Conservation (phyloP, 2,888 invertebrate genomes). For the Acanthosoma haemorrhoidale region DNA sequence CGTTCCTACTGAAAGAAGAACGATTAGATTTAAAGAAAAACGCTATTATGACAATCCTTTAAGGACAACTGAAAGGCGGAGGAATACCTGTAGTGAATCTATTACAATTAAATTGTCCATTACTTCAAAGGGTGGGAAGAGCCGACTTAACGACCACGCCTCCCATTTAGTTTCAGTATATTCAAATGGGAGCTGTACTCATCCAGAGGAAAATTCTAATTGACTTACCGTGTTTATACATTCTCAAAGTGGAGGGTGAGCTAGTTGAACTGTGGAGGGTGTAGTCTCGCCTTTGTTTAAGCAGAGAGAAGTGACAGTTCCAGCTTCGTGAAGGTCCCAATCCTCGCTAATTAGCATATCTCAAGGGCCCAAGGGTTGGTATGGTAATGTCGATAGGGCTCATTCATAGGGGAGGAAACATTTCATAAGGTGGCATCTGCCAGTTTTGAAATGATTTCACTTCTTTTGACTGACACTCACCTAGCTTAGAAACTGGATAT, state of each 20-base stretch:
- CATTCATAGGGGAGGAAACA: too few relatives aligned
- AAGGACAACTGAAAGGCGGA: too few relatives aligned
- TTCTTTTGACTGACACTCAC: too few relatives aligned
- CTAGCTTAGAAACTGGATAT: too few relatives aligned
- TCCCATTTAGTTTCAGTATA: background rate
- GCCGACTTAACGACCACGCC: background rate
- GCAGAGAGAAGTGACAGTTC: background rate
- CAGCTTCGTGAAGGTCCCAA: background rate
- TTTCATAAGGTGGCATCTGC: too few relatives aligned
- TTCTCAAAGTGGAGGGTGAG: background rate
- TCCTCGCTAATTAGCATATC: background rate
- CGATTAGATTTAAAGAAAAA: too few relatives aligned
- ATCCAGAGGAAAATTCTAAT: background rate
- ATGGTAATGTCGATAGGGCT: too few relatives aligned
- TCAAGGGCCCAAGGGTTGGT: too few relatives aligned
- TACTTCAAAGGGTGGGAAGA: background rate
- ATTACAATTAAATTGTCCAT: background rate
- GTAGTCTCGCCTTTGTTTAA: too few relatives aligned
- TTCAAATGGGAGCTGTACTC: constrained; percentile 7
- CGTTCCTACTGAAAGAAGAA: too few relatives aligned
- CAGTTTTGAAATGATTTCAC: too few relatives aligned
- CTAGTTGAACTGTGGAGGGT: background rate
- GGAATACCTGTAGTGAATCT: background rate
- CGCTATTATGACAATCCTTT: too few relatives aligned
- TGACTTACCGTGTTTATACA: constrained; percentile 2